Conservation (phyloP, 2,888 invertebrate genomes). For the Dimorphilus gyrociliatus region DNA sequence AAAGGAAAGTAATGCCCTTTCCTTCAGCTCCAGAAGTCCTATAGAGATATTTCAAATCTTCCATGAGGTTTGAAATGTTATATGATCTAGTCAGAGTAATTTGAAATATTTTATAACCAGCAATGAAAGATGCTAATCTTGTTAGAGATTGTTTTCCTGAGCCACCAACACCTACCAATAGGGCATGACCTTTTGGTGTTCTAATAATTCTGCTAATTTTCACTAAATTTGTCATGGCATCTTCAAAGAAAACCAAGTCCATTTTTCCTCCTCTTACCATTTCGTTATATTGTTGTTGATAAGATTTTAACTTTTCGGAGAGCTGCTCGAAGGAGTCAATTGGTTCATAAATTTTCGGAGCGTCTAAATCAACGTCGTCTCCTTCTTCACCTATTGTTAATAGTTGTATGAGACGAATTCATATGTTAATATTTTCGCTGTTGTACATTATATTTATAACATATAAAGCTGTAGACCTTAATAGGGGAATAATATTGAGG, state of each 20-base stretch:
- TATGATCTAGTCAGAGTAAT: slow-evolving; percentile 85
- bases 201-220: slow-evolving; percentile 83
- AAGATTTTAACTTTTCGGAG: slow-evolving; percentile 36
- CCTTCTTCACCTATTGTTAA: slow-evolving; percentile 61
- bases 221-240: slow-evolving; percentile 86
- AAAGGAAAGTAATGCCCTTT: slow-evolving; percentile 91
- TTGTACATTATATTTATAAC: too few species aligned
- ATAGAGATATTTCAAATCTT: slow-evolving; percentile 79
- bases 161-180: slow-evolving; percentile 89
- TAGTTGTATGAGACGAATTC: not conserved
- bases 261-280: slow-evolving; percentile 34
- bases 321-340: slow-evolving; percentile 53
- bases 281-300: slow-evolving; percentile 36
- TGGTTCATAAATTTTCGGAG: slow-evolving; percentile 88
- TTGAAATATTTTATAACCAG: slow-evolving; percentile 89
- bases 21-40: slow-evolving; percentile 85
- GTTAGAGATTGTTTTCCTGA: slow-evolving; percentile 94
- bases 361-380: slow-evolving; percentile 79
- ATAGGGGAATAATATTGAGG: too few species aligned
- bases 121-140: slow-evolving; percentile 83
- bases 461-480: too few species aligned
- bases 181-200: slow-evolving; percentile 82
- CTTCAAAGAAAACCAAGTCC: slow-evolving; percentile 42
- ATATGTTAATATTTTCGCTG: not conserved
- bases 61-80: slow-evolving; percentile 78